phyloP scores from a whole-genome alignment of 2,113 vertebrate genomes.

The Bufo gargarizans region DNA sequence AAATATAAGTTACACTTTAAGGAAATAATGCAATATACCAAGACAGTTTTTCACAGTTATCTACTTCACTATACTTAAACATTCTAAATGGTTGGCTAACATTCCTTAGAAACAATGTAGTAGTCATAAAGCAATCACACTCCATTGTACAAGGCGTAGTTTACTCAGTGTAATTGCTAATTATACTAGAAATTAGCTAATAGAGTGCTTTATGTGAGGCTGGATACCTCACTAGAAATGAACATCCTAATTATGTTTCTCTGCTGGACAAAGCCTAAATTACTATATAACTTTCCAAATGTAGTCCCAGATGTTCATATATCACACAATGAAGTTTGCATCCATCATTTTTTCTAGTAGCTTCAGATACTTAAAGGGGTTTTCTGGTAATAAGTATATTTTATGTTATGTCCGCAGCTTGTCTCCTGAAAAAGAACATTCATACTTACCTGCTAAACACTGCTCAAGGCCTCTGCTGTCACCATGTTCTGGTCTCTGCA shows the following conservation, averaged over 20 bases:
- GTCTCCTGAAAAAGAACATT: too few relatives aligned
- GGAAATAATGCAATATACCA: neutral
- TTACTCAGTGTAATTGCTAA: constrained; percentile 41
- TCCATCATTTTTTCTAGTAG: neutral
- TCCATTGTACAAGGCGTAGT: constrained; percentile 34
- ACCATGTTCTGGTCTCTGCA: too few relatives aligned
- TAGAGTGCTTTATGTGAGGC: constrained; percentile 26
- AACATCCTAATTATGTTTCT: constrained; percentile 32
- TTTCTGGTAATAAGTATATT: too few relatives aligned
- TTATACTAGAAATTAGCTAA: constrained; percentile 28
- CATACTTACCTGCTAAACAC: too few relatives aligned
- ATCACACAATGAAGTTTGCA: neutral
- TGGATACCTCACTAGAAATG: constrained; percentile 37
- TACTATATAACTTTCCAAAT: constrained; percentile 34
- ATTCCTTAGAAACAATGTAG: constrained; percentile 30
- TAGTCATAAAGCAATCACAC: constrained; percentile 41
- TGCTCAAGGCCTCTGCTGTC: too few relatives aligned
- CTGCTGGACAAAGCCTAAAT: constrained; percentile 31
- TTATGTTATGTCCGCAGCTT: too few relatives aligned
- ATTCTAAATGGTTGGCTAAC: neutral
- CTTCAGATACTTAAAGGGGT: neutral
- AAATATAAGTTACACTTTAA: too few relatives aligned
- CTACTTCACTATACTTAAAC: neutral
- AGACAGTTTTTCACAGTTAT: neutral
- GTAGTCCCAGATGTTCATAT: constrained; percentile 10